Conservation (phyloP, 2,113 vertebrate genomes). For the Sinocyclocheilus anophthalmus region DNA sequence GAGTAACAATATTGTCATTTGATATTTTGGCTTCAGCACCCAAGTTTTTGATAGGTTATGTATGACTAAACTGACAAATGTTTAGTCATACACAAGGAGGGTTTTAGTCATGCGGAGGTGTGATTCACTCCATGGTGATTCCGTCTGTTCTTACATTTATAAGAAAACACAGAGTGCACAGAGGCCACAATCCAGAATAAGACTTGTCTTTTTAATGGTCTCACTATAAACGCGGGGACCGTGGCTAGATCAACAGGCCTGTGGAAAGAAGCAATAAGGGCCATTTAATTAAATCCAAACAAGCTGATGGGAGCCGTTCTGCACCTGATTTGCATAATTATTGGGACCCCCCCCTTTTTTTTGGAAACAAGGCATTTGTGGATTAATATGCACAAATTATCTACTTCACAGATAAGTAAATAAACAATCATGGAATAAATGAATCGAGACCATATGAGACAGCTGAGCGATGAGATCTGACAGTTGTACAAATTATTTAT, state of each 20-base stretch:
- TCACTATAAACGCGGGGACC: neutral
- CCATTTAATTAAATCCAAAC: slow-evolving; percentile 68
- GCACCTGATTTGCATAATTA: slow-evolving; percentile 65
- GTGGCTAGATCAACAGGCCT: slow-evolving; percentile 22
- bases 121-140: neutral
- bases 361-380: slow-evolving; percentile 61
- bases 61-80: neutral
- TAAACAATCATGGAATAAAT: slow-evolving; percentile 62
- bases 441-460: slow-evolving; percentile 14
- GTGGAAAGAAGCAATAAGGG: slow-evolving; percentile 66
- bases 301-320: slow-evolving; percentile 49
- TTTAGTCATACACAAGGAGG: neutral
- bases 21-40: neutral
- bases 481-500: neutral
- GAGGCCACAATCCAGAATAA: neutral
- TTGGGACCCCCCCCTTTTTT: neutral
- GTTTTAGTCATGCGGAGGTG: neutral
- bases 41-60: neutral
- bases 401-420: slow-evolving; percentile 63
- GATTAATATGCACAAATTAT: slow-evolving; percentile 71
- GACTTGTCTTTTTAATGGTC: slow-evolving; percentile 7
- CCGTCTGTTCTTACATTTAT: neutral
- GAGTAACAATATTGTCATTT: neutral
- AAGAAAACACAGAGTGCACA: neutral
- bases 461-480: slow-evolving; percentile 35